phyloP scores from a whole-genome alignment of 2,888 invertebrate genomes.

The Brassicogethes aeneus region DNA sequence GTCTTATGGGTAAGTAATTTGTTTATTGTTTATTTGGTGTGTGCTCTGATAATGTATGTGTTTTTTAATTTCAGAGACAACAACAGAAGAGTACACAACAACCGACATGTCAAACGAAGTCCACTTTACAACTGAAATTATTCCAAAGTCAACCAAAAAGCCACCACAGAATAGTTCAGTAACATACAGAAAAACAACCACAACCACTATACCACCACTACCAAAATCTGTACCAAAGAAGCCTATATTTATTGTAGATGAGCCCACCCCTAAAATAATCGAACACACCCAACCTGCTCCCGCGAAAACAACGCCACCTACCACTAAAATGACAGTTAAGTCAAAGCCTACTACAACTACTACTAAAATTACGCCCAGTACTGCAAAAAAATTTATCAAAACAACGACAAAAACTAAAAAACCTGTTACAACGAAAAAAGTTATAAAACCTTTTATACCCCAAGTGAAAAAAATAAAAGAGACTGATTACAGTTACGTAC shows the following conservation, averaged over 20 bases:
- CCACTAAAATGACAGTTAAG: no score
- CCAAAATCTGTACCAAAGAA: constrained; percentile 6
- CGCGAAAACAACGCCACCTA: no score
- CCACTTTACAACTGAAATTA: not conserved
- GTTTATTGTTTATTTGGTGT: no score
- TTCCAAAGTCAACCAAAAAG: not conserved
- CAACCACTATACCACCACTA: constrained; percentile 9
- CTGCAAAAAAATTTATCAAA: not conserved
- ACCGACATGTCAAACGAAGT: not conserved
- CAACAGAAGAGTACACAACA: constrained; percentile 5
- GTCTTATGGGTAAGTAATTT: constrained; percentile 40
- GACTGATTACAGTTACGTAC: not conserved
- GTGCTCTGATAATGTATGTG: no score
- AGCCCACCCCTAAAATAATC: no score
- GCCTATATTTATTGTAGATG: constrained; percentile 7
- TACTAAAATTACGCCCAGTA: constrained; percentile 6
- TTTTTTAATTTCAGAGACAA: no score
- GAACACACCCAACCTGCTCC: no score
- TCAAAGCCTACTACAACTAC: no score
- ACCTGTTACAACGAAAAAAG: not conserved
- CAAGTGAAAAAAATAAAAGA: no score
- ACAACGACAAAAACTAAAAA: not conserved
- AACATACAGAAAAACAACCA: constrained; percentile 4
- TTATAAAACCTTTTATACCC: no score
- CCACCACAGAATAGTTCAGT: no score